Percentiles rank a stretch among this genome's conserved stretches.
Evolutionary conservation across 2,888 invertebrate genomes (phyloP).

Genomic region (Caenorhabditis sp.): DNA sequence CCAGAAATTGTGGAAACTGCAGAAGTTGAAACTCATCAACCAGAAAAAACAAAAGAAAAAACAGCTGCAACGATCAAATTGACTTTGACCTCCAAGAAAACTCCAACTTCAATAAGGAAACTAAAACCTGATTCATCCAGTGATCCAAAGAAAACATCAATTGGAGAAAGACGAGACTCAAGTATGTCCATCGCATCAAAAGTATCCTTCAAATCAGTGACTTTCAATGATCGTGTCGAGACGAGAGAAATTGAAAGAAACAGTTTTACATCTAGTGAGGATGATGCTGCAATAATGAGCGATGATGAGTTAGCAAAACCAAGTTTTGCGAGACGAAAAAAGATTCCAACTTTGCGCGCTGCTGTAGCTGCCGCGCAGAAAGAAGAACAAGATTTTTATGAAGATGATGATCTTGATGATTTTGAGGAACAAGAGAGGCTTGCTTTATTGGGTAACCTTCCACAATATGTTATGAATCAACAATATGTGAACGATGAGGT

Average conservation of each 20-base stretch:
- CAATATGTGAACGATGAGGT: conserved; percentile 14
- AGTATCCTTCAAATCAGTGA: conserved; percentile 54
- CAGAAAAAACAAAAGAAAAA: conserved; percentile 35
- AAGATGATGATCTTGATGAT: conserved; percentile 47
- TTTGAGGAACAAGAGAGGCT: conserved; percentile 51
- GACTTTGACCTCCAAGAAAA: conserved; percentile 14
- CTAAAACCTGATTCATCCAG: background rate
- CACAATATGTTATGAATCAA: conserved; percentile 23
- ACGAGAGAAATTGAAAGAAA: conserved; percentile 56
- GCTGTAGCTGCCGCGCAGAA: conserved; percentile 7
- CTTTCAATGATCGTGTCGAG: conserved; percentile 53
- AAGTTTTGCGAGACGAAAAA: conserved; percentile 25
- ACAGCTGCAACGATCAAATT: conserved; percentile 26
- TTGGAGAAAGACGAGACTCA: conserved; percentile 54
- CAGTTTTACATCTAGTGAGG: conserved; percentile 41
- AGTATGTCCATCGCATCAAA: conserved; percentile 53
- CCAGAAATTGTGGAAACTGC: conserved; percentile 22
- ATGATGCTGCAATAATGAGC: conserved; percentile 55
- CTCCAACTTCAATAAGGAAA: background rate
- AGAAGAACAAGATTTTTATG: conserved; percentile 26
- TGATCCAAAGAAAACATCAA: conserved; percentile 20
- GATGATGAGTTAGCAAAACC: conserved; percentile 52
- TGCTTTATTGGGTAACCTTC: conserved; percentile 17
- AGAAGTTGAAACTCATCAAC: conserved; percentile 11
- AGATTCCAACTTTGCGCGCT: conserved; percentile 17